These are phyloP conservation scores for Ectemnius cavifrons DNA, from an alignment of 2,888 invertebrate species.

Conservation along the genomic window DNA sequence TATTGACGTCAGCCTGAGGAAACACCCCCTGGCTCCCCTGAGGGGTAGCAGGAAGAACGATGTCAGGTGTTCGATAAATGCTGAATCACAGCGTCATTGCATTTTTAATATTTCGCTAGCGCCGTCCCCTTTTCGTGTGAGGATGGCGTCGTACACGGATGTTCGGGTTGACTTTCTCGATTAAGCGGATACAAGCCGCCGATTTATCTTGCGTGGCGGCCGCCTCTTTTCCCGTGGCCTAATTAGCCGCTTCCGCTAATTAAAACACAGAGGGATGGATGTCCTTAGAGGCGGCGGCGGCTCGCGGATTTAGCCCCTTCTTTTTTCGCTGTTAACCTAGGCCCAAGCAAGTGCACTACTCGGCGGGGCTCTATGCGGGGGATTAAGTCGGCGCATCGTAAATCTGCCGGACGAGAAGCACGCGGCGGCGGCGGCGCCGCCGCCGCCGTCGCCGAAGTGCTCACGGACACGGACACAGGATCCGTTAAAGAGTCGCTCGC, in stretches of 20 bases:
- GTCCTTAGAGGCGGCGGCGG: neutral
- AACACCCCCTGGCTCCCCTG: conserved; percentile 20
- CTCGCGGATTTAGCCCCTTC: neutral
- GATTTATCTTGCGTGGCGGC: neutral
- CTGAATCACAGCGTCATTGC: conserved; percentile 51
- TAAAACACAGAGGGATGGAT: conserved; percentile 3
- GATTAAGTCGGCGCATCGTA: conserved; percentile 2
- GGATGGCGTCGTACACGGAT: neutral
- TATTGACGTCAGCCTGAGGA: conserved; percentile 31
- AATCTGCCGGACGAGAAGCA: conserved; percentile 9
- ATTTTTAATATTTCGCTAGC: conserved; percentile 41
- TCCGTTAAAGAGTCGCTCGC: conserved; percentile 42
- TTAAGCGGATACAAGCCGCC: neutral
- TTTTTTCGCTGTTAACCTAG: neutral
- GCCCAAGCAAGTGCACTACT: neutral
- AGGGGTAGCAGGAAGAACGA: conserved; percentile 23
- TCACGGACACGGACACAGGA: conserved; percentile 23
- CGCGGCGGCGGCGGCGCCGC: no score
- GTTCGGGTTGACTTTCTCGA: neutral
- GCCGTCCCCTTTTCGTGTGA: conserved; percentile 17
- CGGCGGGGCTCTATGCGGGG: neutral
- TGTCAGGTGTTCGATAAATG: conserved; percentile 52
- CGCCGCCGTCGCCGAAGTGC: no score
- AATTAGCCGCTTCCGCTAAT: conserved; percentile 2
- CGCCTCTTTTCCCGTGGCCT: neutral